phyloP scores from a whole-genome alignment of 2,113 vertebrate species.

The Scomber colias region DNA sequence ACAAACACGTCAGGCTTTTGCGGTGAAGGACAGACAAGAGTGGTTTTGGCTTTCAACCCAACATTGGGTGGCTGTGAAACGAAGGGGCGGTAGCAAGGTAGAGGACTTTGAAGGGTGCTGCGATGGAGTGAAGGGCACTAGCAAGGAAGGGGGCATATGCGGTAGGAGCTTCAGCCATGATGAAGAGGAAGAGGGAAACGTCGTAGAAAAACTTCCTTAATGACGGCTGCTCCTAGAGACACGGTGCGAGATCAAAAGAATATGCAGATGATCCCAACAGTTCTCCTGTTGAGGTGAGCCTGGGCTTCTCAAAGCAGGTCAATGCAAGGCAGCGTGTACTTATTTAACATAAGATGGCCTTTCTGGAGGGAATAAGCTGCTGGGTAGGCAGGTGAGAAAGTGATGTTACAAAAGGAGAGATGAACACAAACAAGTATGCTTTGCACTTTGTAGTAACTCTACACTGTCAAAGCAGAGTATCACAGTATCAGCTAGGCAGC shows the following conservation, averaged over 20 bases:
- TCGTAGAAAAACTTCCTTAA: constrained; percentile 67
- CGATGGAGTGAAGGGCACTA: constrained; percentile 25
- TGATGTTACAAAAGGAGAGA: constrained; percentile 7
- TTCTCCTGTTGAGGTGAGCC: constrained; percentile 58
- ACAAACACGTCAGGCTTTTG: constrained; percentile 56
- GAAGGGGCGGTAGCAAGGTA: constrained; percentile 20
- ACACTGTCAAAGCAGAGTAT: not conserved
- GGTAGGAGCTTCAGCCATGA: constrained; percentile 24
- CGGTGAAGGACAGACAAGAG: constrained; percentile 65
- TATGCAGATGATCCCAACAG: constrained; percentile 67
- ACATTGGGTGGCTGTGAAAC: constrained; percentile 60
- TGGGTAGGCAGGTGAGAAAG: constrained; percentile 16
- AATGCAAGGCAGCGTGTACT: constrained; percentile 31
- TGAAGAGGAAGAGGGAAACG: constrained; percentile 19
- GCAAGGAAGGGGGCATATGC: not conserved
- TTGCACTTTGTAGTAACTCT: not conserved
- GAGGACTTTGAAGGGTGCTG: constrained; percentile 35
- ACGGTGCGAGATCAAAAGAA: constrained; percentile 71
- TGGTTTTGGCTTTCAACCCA: constrained; percentile 59
- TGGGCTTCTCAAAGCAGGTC: constrained; percentile 67
- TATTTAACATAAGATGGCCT: constrained; percentile 44
- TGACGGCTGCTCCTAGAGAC: constrained; percentile 61
- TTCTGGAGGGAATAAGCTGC: constrained; percentile 9
- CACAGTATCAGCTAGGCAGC: too few relatives aligned
- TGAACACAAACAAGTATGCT: constrained; percentile 7